These are phyloP conservation scores for Myxocyprinus asiaticus DNA, from an alignment of 2,113 vertebrate genomes.

Conservation along the genomic window DNA sequence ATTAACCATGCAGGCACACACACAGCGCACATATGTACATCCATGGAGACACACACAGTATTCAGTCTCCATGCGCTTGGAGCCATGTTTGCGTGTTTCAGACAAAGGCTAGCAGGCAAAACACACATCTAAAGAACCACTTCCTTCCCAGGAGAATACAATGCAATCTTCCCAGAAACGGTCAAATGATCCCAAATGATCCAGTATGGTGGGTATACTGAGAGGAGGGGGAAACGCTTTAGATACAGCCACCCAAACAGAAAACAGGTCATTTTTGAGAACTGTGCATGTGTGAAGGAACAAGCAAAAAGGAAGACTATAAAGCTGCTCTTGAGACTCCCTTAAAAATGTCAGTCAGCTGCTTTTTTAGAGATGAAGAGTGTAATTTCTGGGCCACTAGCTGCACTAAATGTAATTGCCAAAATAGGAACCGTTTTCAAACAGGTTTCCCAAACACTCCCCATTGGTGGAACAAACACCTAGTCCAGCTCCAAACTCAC, in stretches of 20 bases:
- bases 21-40: not conserved
- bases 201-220: not conserved
- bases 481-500: too few species aligned
- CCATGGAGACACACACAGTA: not conserved
- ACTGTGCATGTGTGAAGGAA: not conserved
- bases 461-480: too few species aligned
- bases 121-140: not conserved
- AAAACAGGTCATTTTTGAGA: constrained; percentile 28
- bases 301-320: not conserved
- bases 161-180: constrained; percentile 8
- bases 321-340: too few species aligned
- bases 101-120: constrained; percentile 5
- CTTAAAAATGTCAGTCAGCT: not conserved
- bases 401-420: not conserved
- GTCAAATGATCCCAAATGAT: not conserved
- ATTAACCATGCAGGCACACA: constrained; percentile 27
- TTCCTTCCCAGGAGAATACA: constrained; percentile 9
- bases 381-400: too few species aligned
- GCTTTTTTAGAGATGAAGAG: not conserved
- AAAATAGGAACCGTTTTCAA: too few species aligned
- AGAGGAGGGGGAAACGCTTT: not conserved
- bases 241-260: constrained; percentile 39
- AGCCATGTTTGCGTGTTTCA: not conserved
- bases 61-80: too few species aligned
- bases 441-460: too few species aligned